Evolutionary conservation across 2,113 vertebrate genomes (phyloP).

Genomic region (Rhinoptilus africanus): DNA sequence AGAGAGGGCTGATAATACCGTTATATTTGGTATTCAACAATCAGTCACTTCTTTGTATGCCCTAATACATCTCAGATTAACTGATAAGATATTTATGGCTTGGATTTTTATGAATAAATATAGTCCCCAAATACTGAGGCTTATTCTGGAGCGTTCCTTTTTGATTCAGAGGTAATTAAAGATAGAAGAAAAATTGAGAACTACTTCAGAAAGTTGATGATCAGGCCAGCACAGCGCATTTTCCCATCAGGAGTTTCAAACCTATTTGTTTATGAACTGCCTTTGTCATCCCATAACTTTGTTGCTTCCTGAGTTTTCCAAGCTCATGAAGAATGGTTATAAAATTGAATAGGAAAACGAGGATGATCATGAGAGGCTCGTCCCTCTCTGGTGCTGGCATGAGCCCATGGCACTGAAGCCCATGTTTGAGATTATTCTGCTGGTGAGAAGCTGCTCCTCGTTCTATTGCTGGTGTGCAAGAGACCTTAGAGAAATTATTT

Average conservation of each 20-base stretch:
- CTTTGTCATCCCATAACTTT: background rate
- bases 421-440: background rate
- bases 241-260: background rate
- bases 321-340: background rate
- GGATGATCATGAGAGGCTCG: rapidly evolving
- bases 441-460: rapidly evolving
- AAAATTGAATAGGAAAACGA: background rate
- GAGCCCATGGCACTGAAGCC: background rate
- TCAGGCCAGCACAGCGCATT: background rate
- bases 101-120: background rate
- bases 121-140: background rate
- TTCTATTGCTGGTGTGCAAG: background rate
- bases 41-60: background rate
- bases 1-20: background rate
- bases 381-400: background rate
- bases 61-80: background rate
- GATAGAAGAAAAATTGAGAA: background rate
- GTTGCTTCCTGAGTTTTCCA: background rate
- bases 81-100: background rate
- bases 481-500: background rate
- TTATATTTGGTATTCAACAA: background rate
- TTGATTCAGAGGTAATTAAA: background rate
- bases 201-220: background rate
- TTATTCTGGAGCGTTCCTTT: background rate
- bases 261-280: background rate